Percentiles rank a stretch among this genome's conserved stretches.
phyloP scores from a whole-genome alignment of 2,888 invertebrate species.

The Synanthedon myopaeformis region DNA sequence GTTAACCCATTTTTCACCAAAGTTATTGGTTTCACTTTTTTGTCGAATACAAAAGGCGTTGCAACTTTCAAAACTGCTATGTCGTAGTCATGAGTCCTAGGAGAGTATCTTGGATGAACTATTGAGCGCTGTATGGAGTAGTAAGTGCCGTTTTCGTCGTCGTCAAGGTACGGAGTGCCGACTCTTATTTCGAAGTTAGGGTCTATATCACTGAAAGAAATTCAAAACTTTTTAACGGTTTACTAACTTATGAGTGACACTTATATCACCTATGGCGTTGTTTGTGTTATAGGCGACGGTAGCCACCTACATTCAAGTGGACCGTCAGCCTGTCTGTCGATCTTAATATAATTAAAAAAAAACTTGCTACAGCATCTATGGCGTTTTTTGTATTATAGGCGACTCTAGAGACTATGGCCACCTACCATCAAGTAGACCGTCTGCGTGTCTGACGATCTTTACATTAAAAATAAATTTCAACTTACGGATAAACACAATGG shows the following conservation, averaged over 20 bases:
- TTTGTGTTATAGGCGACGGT: too few species aligned
- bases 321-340: too few species aligned
- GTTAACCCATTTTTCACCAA: neutral
- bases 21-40: neutral
- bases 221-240: neutral
- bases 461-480: neutral
- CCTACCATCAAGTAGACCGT: neutral
- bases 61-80: neutral
- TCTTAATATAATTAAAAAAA: too few species aligned
- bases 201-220: neutral
- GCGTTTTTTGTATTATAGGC: neutral
- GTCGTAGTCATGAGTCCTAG: neutral
- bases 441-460: too few species aligned
- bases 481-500: constrained; percentile 50
- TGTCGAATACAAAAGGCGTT: neutral
- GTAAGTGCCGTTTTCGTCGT: neutral
- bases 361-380: too few species aligned
- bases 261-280: too few species aligned
- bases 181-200: neutral
- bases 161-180: neutral
- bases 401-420: too few species aligned
- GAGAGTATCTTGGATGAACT: neutral
- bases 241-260: too few species aligned
- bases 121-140: neutral
- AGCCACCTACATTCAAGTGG: too few species aligned